Conservation (phyloP, 1,140 invertebrate species). For the Agrypnia vestita region DNA sequence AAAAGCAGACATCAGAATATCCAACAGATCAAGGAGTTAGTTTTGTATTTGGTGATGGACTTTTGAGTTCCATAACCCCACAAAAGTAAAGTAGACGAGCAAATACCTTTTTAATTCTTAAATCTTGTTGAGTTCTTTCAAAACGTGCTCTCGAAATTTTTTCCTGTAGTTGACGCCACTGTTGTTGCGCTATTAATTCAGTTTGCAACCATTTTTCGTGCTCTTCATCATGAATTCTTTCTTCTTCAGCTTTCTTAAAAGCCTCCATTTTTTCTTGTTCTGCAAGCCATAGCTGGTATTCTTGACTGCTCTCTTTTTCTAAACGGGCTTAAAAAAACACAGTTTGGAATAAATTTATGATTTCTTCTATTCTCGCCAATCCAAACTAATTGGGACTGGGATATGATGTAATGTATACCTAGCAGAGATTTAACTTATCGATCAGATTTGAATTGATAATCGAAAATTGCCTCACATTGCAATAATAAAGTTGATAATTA, state of each 20-base stretch:
- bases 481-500: no score
- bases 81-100: no score
- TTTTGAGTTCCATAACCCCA: no score
- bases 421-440: no score
- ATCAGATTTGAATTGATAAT: no score
- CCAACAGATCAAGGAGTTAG: no score
- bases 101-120: constrained; percentile 68
- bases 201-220: constrained; percentile 70
- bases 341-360: no score
- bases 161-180: constrained; percentile 73
- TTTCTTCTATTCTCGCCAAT: no score
- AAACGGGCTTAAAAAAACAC: no score
- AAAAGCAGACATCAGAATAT: not conserved
- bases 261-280: constrained; percentile 66
- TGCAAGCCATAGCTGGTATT: constrained; percentile 71
- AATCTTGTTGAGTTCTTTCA: constrained; percentile 72
- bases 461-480: constrained; percentile 30
- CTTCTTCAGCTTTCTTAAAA: constrained; percentile 67
- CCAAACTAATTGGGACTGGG: no score
- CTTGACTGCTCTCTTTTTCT: constrained; percentile 60
- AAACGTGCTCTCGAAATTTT: constrained; percentile 70
- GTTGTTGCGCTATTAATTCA: constrained; percentile 69
- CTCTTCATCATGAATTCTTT: constrained; percentile 68
- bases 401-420: no score
- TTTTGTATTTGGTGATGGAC: no score